Evolutionary conservation across 2,888 invertebrate species (phyloP).

Genomic region (Drosophila recens): DNA sequence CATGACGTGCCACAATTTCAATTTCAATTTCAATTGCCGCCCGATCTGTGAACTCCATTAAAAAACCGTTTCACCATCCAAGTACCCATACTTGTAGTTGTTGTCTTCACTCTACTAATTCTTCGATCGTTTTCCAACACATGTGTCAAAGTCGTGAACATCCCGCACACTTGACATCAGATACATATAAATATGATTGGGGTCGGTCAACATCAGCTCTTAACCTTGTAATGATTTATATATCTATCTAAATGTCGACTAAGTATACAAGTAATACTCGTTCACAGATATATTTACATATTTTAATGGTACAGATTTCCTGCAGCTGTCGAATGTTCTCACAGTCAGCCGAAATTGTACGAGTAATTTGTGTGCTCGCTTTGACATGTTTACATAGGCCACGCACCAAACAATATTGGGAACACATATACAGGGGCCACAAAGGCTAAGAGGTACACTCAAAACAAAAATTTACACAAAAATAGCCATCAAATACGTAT

Average conservation of each 20-base stretch:
- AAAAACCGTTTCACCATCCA: slow-evolving; percentile 57
- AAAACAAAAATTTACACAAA: no score
- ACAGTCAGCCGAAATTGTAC: slow-evolving; percentile 19
- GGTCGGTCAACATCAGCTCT: slow-evolving; percentile 14
- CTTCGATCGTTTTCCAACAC: slow-evolving; percentile 47
- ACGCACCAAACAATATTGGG: slow-evolving; percentile 37
- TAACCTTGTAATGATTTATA: slow-evolving; percentile 61
- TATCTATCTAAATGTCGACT: slow-evolving; percentile 15
- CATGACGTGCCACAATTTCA: slow-evolving; percentile 68
- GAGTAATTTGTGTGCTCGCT: slow-evolving; percentile 40
- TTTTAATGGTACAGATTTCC: slow-evolving; percentile 58
- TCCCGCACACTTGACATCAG: slow-evolving; percentile 65
- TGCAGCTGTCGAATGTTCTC: slow-evolving; percentile 69
- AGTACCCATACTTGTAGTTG: slow-evolving; percentile 27
- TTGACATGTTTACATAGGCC: slow-evolving; percentile 76
- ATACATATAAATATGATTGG: slow-evolving; percentile 24
- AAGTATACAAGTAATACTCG: slow-evolving; percentile 11
- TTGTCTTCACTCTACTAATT: slow-evolving; percentile 44
- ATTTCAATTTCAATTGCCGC: slow-evolving; percentile 28
- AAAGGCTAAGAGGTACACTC: slow-evolving; percentile 17
- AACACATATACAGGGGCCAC: slow-evolving; percentile 7
- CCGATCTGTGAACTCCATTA: slow-evolving; percentile 69
- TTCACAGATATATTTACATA: slow-evolving; percentile 24
- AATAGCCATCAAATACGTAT: no score
- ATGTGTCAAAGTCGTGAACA: slow-evolving; percentile 63